phyloP scores from a whole-genome alignment of 2,888 invertebrate species.

The Drosophila neonasuta region DNA sequence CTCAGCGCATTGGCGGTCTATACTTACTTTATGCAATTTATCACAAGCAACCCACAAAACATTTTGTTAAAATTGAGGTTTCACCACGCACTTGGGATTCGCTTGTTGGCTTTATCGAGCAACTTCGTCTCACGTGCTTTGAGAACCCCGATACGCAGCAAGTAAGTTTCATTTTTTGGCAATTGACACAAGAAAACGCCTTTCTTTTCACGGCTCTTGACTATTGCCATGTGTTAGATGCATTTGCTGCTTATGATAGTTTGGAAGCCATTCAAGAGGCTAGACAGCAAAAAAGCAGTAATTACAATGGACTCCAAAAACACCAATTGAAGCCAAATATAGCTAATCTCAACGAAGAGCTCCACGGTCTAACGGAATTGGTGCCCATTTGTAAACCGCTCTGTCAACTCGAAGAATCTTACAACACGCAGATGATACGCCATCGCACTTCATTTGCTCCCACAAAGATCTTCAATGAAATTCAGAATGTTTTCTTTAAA shows the following conservation, averaged over 20 bases:
- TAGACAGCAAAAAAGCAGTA: constrained; percentile 12
- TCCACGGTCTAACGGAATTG: constrained; percentile 36
- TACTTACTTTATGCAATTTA: constrained; percentile 74
- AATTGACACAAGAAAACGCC: constrained; percentile 60
- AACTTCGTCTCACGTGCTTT: constrained; percentile 20
- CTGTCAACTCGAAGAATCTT: constrained; percentile 67
- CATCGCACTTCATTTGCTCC: constrained; percentile 49
- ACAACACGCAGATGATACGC: constrained; percentile 72
- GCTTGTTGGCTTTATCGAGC: constrained; percentile 56
- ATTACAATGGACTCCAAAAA: constrained; percentile 1
- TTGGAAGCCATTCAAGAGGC: constrained; percentile 35
- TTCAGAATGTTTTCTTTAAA: constrained; percentile 48
- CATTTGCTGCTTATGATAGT: constrained; percentile 67
- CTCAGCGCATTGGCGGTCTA: constrained; percentile 71
- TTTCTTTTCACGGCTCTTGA: constrained; percentile 48
- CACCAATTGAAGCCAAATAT: constrained; percentile 41
- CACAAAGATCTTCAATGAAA: constrained; percentile 65
- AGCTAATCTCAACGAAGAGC: constrained; percentile 52
- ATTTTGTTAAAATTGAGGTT: constrained; percentile 73
- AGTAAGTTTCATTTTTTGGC: constrained; percentile 67
- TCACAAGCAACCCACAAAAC: constrained; percentile 79
- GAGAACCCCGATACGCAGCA: constrained; percentile 50
- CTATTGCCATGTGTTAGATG: no score
- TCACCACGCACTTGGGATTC: constrained; percentile 44
- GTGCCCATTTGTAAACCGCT: constrained; percentile 47